Evolutionary conservation across 2,888 invertebrate genomes (phyloP).

Genomic region (Troides helena): DNA sequence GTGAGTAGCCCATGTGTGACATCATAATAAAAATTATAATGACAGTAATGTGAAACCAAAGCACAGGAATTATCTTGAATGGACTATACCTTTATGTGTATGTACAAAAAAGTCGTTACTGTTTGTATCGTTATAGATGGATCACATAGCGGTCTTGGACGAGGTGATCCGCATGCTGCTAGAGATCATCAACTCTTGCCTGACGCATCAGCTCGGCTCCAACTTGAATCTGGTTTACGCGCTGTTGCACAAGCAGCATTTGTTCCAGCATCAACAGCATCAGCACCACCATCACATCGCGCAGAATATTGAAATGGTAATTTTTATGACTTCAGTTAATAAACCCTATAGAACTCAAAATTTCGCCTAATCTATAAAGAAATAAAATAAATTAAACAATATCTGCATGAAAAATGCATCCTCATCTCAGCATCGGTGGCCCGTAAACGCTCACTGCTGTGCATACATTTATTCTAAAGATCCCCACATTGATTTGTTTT

Average conservation of each 20-base stretch:
- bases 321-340: neutral
- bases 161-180: constrained; percentile 97
- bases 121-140: constrained; percentile 80
- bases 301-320: constrained; percentile 96
- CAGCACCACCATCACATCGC: constrained; percentile 94
- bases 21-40: too few relatives aligned
- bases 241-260: constrained; percentile 93
- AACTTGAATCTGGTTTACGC: constrained; percentile 98
- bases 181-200: constrained; percentile 97
- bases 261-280: constrained; percentile 92
- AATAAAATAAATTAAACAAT: too few relatives aligned
- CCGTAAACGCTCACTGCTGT: too few relatives aligned
- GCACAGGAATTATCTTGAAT: too few relatives aligned
- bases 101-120: too few relatives aligned
- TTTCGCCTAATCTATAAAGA: neutral
- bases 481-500: too few relatives aligned
- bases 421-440: too few relatives aligned
- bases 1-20: constrained; percentile 46
- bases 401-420: too few relatives aligned
- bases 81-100: too few relatives aligned
- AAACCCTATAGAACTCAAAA: neutral
- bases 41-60: too few relatives aligned
- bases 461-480: too few relatives aligned
- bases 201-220: constrained; percentile 90
- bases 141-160: constrained; percentile 94